Percentiles rank a stretch among this genome's conserved stretches.
phyloP scores from a whole-genome alignment of 2,113 vertebrate species.

The Takifugu bimaculatus region DNA sequence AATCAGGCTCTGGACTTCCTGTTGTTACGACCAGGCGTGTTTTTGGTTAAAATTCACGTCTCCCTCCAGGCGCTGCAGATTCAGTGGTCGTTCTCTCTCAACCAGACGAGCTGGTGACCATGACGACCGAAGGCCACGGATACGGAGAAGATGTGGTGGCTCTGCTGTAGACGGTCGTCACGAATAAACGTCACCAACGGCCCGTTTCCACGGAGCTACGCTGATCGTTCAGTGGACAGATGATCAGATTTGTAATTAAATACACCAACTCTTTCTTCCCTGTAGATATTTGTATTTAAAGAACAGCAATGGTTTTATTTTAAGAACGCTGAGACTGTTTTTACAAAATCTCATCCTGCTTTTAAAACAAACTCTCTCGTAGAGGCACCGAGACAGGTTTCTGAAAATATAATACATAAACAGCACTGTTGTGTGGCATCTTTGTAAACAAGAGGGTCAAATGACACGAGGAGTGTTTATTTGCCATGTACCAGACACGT shows the following conservation, averaged over 20 bases:
- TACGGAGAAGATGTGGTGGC: slow-evolving; percentile 79
- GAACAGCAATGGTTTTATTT: slow-evolving; percentile 54
- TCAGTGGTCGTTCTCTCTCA: slow-evolving; percentile 77
- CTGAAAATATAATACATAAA: slow-evolving; percentile 17
- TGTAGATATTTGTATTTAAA: slow-evolving; percentile 65
- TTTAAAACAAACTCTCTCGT: slow-evolving; percentile 53
- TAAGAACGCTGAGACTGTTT: slow-evolving; percentile 45
- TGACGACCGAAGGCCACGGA: slow-evolving; percentile 76
- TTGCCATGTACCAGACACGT: slow-evolving; percentile 23
- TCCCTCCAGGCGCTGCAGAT: slow-evolving; percentile 64
- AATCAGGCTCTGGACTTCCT: too few species aligned
- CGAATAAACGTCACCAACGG: slow-evolving; percentile 8
- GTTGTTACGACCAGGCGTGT: neutral
- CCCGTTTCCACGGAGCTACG: too few species aligned
- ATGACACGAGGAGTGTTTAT: slow-evolving; percentile 1
- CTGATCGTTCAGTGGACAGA: too few species aligned
- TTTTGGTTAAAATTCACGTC: neutral
- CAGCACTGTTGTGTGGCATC: slow-evolving; percentile 12
- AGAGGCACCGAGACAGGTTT: slow-evolving; percentile 62
- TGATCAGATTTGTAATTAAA: too few species aligned
- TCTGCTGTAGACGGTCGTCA: slow-evolving; percentile 63
- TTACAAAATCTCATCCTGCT: slow-evolving; percentile 45
- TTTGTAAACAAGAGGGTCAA: slow-evolving; percentile 12
- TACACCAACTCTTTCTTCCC: slow-evolving; percentile 8
- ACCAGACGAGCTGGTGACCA: slow-evolving; percentile 78